These are phyloP conservation scores for Mixornis gularis DNA, from an alignment of 2,113 vertebrate species.

Conservation along the genomic window DNA sequence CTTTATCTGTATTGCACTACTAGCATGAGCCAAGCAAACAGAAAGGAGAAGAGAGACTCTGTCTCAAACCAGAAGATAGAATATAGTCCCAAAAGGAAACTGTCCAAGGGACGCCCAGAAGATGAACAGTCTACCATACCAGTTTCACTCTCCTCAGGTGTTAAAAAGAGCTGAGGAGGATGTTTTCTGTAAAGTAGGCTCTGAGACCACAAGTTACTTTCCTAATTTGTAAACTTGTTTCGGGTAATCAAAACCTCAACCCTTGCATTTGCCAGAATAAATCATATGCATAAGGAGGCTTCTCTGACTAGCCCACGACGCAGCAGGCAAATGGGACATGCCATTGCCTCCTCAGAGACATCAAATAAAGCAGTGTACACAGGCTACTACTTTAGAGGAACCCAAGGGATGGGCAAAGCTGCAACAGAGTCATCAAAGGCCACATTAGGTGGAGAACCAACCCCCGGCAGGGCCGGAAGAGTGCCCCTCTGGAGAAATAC, in stretches of 20 bases:
- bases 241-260: neutral
- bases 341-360: neutral
- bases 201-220: neutral
- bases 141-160: neutral
- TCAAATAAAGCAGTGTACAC: neutral
- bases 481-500: neutral
- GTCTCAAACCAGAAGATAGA: neutral
- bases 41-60: neutral
- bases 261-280: neutral
- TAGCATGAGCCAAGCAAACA: neutral
- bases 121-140: neutral
- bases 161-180: neutral
- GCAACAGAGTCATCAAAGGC: neutral
- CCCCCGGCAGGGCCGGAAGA: accelerated
- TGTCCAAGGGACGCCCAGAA: neutral
- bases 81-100: neutral
- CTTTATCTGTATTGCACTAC: neutral
- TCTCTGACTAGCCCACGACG: neutral
- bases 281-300: neutral
- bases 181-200: neutral
- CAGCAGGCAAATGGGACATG: neutral
- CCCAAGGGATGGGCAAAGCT: neutral
- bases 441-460: neutral
- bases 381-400: neutral
- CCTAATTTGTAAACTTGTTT: neutral